These are phyloP conservation scores for Trichoplusia ni DNA, from an alignment of 1,140 invertebrate genomes.

Conservation along the genomic window DNA sequence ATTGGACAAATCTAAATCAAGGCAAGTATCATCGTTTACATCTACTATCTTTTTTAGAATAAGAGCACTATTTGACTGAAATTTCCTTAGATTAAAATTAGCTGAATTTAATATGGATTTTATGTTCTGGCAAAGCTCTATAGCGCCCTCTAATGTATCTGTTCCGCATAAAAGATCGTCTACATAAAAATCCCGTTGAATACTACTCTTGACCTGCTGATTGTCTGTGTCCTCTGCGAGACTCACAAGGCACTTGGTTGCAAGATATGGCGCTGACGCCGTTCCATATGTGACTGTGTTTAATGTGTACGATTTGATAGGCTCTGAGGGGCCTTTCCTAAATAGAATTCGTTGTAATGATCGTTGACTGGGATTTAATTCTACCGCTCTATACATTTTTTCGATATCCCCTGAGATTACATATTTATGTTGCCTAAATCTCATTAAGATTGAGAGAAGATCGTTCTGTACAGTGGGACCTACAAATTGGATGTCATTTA, in stretches of 20 bases:
- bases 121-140: background rate
- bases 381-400: slow-evolving; percentile 64
- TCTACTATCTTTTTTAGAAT: slow-evolving; percentile 15
- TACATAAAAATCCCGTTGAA: slow-evolving; percentile 23
- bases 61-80: slow-evolving; percentile 33
- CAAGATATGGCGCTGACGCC: background rate
- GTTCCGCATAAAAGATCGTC: slow-evolving; percentile 26
- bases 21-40: too few species aligned
- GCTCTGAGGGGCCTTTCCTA: background rate
- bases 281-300: background rate
- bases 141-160: background rate
- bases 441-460: slow-evolving; percentile 55
- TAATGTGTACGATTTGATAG: background rate
- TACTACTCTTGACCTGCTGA: background rate
- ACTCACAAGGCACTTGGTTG: background rate
- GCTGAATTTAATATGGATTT: slow-evolving; percentile 10
- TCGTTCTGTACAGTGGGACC: slow-evolving; percentile 68
- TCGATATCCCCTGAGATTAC: slow-evolving; percentile 51
- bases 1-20: too few species aligned
- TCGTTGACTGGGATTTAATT: slow-evolving; percentile 43
- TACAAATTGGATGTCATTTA: slow-evolving; percentile 54
- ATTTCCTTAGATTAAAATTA: slow-evolving; percentile 37
- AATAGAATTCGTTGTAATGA: background rate
- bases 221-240: background rate
- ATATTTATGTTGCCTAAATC: slow-evolving; percentile 50